Evolutionary conservation across 2,888 invertebrate species (phyloP).

Genomic region (Tipula helvola): DNA sequence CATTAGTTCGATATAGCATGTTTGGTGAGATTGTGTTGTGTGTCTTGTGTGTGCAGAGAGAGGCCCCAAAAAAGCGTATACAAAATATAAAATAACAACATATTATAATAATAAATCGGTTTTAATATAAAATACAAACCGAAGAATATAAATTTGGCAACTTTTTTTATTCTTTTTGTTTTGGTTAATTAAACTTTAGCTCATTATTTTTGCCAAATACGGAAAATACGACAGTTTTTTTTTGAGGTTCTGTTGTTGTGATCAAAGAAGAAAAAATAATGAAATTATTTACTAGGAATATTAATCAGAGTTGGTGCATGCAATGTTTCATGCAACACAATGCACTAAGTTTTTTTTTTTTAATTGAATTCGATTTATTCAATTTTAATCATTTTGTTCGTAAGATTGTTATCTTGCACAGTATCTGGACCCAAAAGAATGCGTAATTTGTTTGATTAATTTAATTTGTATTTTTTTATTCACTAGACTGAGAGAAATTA

Average conservation of each 20-base stretch:
- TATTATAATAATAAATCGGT: neutral
- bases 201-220: neutral
- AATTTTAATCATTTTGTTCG: no score
- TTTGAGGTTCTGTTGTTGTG: neutral
- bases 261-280: neutral
- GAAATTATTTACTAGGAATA: neutral
- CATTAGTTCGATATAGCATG: conserved; percentile 7
- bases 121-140: neutral
- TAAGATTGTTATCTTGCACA: neutral
- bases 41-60: neutral
- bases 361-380: no score
- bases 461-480: neutral
- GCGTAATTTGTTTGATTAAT: neutral
- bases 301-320: neutral
- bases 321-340: neutral
- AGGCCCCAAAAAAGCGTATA: neutral
- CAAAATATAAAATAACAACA: neutral
- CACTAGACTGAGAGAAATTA: neutral
- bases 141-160: neutral
- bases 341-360: neutral
- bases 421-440: neutral
- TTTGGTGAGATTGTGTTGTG: conserved; percentile 5
- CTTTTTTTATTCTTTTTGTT: neutral
- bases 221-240: neutral
- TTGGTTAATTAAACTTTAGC: neutral